Conservation (phyloP, 2,797 vertebrate species). For the Anniella stebbinsi region DNA sequence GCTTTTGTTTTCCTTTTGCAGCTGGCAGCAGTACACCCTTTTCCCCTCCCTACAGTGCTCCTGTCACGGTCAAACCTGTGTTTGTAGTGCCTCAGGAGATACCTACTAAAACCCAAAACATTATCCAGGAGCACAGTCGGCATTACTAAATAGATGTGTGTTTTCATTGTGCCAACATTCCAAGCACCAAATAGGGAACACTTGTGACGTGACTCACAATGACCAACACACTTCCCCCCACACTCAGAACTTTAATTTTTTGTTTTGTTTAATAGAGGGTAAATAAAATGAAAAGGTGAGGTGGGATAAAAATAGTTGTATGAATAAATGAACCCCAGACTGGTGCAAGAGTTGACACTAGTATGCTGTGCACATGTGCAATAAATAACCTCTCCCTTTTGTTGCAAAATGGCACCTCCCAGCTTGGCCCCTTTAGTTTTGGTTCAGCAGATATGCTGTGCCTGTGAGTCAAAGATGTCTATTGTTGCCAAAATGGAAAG, state of each 20-base stretch:
- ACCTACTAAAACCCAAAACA: neutral
- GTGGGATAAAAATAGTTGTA: neutral
- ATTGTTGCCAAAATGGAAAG: neutral
- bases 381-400: neutral
- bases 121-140: neutral
- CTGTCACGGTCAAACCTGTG: neutral
- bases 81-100: neutral
- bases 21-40: neutral
- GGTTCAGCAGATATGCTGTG: neutral
- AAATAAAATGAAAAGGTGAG: neutral
- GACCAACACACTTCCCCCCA: neutral
- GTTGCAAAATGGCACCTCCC: neutral
- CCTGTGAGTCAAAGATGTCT: neutral
- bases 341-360: neutral
- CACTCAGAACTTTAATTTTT: neutral
- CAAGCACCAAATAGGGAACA: neutral
- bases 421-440: neutral
- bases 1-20: neutral
- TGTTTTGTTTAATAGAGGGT: neutral
- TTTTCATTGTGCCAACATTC: neutral
- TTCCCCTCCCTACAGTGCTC: neutral
- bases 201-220: neutral
- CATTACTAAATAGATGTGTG: neutral
- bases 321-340: neutral
- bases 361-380: neutral